Evolutionary conservation across 2,113 vertebrate species (phyloP).

Genomic region (Gallinago paraguaiae): DNA sequence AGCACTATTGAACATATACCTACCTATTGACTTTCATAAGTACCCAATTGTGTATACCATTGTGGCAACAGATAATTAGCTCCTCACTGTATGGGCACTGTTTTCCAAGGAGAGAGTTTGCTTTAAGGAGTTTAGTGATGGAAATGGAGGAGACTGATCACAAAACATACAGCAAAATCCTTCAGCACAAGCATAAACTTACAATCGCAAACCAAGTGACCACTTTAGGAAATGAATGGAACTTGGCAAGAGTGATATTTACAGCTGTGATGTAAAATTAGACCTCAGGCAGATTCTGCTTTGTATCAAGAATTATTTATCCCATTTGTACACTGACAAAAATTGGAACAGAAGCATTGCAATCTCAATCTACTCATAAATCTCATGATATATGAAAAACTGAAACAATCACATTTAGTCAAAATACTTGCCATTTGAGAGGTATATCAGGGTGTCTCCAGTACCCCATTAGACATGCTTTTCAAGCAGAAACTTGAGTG

Average conservation of each 20-base stretch:
- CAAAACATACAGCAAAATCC: background rate
- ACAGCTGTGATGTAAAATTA: background rate
- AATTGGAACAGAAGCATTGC: background rate
- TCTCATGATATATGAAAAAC: background rate
- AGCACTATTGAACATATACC: fast-evolving
- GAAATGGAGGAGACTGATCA: background rate
- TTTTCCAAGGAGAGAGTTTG: background rate
- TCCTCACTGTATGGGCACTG: background rate
- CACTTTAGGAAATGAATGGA: background rate
- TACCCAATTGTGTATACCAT: background rate
- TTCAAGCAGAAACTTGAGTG: background rate
- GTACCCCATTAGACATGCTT: background rate
- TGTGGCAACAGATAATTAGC: background rate
- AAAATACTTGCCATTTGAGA: background rate
- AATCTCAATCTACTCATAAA: background rate
- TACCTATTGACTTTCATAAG: background rate
- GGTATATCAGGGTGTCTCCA: background rate
- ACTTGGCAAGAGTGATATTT: background rate
- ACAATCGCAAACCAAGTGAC: background rate
- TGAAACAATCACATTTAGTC: background rate
- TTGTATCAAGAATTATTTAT: background rate
- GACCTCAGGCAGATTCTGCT: background rate
- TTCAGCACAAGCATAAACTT: background rate
- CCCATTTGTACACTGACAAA: background rate
- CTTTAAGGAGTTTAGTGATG: background rate